Percentiles rank a stretch among this genome's conserved stretches.
Evolutionary conservation across 2,113 vertebrate genomes (phyloP).

Genomic region (Atrichornis clamosus): DNA sequence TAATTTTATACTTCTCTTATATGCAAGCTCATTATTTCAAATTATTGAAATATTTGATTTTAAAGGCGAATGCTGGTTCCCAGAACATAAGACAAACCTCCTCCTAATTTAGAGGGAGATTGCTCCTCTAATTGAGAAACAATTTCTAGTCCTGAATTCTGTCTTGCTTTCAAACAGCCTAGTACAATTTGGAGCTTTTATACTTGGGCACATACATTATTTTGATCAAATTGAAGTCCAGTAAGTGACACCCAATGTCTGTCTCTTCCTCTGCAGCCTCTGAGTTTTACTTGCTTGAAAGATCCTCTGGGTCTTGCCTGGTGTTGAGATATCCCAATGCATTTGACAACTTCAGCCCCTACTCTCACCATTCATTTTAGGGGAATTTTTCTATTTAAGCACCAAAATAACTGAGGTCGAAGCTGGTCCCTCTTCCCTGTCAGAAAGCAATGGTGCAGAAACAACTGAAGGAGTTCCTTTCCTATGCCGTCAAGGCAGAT

Average conservation of each 20-base stretch:
- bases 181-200: background rate
- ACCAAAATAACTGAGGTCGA: background rate
- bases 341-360: background rate
- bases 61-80: background rate
- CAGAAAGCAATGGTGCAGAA: background rate
- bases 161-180: background rate
- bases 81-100: background rate
- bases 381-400: background rate
- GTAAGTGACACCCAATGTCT: background rate
- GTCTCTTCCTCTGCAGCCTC: background rate
- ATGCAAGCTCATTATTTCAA: background rate
- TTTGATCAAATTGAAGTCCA: background rate
- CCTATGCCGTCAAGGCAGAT: background rate
- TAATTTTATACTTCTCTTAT: background rate
- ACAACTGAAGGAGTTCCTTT: background rate
- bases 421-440: background rate
- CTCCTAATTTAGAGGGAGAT: background rate
- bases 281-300: background rate
- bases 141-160: background rate
- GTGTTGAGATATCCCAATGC: background rate
- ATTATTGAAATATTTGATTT: background rate
- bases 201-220: background rate
- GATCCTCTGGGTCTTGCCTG: background rate
- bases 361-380: background rate
- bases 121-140: background rate